phyloP scores from a whole-genome alignment of 2,797 vertebrate species.

The Schizothorax lantsangensis region DNA sequence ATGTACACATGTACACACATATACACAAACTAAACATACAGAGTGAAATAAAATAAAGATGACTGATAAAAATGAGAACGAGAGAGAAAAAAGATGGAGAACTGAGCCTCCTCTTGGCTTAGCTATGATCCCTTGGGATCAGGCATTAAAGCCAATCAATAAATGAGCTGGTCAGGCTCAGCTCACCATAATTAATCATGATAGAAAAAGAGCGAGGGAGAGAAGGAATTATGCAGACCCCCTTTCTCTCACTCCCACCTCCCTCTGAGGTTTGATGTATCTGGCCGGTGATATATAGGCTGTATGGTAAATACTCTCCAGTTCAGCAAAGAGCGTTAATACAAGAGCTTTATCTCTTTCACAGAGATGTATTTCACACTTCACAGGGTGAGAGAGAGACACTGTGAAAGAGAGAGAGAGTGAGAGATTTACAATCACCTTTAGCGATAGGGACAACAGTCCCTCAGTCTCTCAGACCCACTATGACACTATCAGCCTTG shows the following conservation, averaged over 20 bases:
- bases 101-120: conserved; percentile 22
- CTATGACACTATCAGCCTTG: conserved; percentile 1
- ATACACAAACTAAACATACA: background rate
- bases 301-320: conserved; percentile 61
- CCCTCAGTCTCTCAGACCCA: conserved; percentile 17
- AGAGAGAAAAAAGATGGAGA: conserved; percentile 45
- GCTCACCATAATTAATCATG: conserved; percentile 76
- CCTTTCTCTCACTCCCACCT: conserved; percentile 25
- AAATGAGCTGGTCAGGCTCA: conserved; percentile 73
- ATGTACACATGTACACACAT: background rate
- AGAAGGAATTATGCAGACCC: conserved; percentile 37
- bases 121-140: conserved; percentile 44
- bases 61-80: conserved; percentile 17
- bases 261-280: conserved; percentile 54
- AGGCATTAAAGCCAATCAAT: conserved; percentile 73
- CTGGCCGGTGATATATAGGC: conserved; percentile 56
- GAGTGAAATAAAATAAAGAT: conserved; percentile 4
- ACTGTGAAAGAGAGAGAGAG: background rate
- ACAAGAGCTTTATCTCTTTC: conserved; percentile 57
- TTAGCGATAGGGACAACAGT: conserved; percentile 29
- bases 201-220: conserved; percentile 48
- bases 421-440: conserved; percentile 34
- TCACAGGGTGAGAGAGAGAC: conserved; percentile 26
- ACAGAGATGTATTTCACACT: conserved; percentile 54
- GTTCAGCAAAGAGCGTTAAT: conserved; percentile 63